Conservation (phyloP, 1,140 invertebrate genomes). For the Brachionus asplanchnoidis region DNA sequence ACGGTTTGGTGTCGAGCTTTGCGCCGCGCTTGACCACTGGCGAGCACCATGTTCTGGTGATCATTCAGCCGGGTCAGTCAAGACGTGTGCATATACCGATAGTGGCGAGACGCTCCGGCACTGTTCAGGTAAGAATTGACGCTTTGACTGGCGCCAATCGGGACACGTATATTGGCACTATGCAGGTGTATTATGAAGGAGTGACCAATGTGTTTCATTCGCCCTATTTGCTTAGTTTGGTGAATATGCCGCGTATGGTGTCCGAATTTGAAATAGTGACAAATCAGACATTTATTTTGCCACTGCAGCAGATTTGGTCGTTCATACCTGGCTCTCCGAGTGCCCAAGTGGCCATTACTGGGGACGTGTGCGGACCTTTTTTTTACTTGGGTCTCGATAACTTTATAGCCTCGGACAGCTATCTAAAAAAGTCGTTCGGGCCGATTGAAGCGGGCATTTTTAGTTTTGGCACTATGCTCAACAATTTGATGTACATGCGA, state of each 20-base stretch:
- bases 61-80: constrained; percentile 1
- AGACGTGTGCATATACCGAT: constrained; percentile 43
- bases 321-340: constrained; percentile 89
- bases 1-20: constrained; percentile 71
- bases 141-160: not conserved
- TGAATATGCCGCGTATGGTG: constrained; percentile 81
- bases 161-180: not conserved
- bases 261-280: constrained; percentile 91
- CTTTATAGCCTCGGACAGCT: constrained; percentile 50
- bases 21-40: constrained; percentile 59
- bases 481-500: constrained; percentile 82
- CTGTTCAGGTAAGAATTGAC: not conserved
- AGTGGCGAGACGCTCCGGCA: constrained; percentile 44
- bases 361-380: constrained; percentile 87
- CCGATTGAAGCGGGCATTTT: constrained; percentile 89
- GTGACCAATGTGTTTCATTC: constrained; percentile 84
- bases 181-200: constrained; percentile 70
- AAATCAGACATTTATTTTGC: constrained; percentile 80
- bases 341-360: constrained; percentile 65
- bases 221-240: constrained; percentile 81
- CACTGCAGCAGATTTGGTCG: constrained; percentile 78
- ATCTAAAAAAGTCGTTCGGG: constrained; percentile 61
- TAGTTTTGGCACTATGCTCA: constrained; percentile 86
- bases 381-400: constrained; percentile 60
- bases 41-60: constrained; percentile 28